Percentiles rank a stretch among this genome's conserved stretches.
These are phyloP conservation scores for Leptura quadrifasciata DNA, from an alignment of 2,888 invertebrate genomes.

Conservation along the genomic window DNA sequence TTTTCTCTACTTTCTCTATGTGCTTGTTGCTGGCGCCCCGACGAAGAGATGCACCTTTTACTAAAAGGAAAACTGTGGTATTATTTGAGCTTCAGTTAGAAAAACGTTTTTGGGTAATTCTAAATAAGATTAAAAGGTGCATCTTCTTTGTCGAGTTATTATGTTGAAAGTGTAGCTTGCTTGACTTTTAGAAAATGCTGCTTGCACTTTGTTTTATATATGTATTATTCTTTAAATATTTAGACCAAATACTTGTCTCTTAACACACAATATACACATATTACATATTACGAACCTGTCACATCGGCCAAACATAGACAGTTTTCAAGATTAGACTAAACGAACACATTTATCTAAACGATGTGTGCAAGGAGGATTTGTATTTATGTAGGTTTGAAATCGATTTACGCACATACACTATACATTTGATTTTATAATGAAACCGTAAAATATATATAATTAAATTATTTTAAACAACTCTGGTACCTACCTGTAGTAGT, in stretches of 20 bases:
- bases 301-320: background rate
- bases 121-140: background rate
- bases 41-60: background rate
- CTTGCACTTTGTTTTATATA: background rate
- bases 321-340: background rate
- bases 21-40: conserved; percentile 21
- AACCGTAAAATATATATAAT: too few relatives aligned
- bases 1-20: conserved; percentile 41
- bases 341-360: background rate
- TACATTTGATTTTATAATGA: too few relatives aligned
- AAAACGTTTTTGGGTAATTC: too few relatives aligned
- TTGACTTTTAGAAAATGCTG: background rate
- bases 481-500: too few relatives aligned
- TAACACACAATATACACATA: too few relatives aligned
- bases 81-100: too few relatives aligned
- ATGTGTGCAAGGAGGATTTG: too few relatives aligned
- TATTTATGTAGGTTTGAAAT: too few relatives aligned
- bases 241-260: background rate
- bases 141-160: background rate
- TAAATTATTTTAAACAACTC: too few relatives aligned
- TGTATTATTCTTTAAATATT: background rate
- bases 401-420: too few relatives aligned
- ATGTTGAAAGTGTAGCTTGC: background rate
- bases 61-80: background rate
- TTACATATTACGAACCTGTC: background rate